Conservation (phyloP, 2,888 invertebrate genomes). For the Plebejus anna region DNA sequence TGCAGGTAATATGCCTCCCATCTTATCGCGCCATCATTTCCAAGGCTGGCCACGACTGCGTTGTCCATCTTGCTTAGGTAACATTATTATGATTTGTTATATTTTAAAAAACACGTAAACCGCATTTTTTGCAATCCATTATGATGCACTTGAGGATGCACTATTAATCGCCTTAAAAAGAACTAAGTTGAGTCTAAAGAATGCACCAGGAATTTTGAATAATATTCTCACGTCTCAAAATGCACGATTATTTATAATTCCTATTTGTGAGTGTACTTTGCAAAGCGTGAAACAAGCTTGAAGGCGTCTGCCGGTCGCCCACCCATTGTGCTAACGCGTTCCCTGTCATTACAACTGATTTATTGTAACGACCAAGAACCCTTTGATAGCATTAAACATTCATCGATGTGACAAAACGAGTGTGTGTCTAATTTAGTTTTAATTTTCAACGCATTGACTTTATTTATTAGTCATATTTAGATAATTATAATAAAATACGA, state of each 20-base stretch:
- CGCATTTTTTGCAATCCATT: too few relatives aligned
- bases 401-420: slow-evolving; percentile 11
- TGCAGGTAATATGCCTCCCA: not conserved
- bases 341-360: slow-evolving; percentile 75
- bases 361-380: slow-evolving; percentile 55
- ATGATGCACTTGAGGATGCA: too few relatives aligned
- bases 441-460: not conserved
- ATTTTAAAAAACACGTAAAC: too few relatives aligned
- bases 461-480: not conserved
- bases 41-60: too few relatives aligned
- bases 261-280: slow-evolving; percentile 56
- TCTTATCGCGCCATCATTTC: too few relatives aligned
- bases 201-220: too few relatives aligned
- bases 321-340: slow-evolving; percentile 72
- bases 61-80: too few relatives aligned
- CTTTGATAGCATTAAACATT: slow-evolving; percentile 27
- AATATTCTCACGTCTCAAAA: too few relatives aligned
- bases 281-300: slow-evolving; percentile 73
- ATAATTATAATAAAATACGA: too few relatives aligned
- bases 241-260: slow-evolving; percentile 29
- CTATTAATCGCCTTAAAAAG: too few relatives aligned
- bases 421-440: not conserved
- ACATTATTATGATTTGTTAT: too few relatives aligned
- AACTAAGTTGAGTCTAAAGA: too few relatives aligned
- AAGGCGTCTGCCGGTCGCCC: slow-evolving; percentile 65